Conservation (phyloP, 2,113 vertebrate genomes). For the Pantherophis guttatus region DNA sequence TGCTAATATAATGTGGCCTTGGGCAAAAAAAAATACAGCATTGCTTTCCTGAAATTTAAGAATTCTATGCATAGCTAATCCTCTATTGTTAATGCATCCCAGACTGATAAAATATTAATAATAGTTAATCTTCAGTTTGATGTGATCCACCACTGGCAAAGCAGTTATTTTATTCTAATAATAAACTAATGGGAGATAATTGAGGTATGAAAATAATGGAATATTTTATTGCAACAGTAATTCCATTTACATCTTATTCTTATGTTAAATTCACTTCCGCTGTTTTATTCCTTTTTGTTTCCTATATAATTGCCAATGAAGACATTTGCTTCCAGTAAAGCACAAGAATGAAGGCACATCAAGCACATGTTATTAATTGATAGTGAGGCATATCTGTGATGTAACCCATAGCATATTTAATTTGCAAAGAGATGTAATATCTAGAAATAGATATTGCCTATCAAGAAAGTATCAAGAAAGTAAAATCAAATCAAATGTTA, state of each 20-base stretch:
- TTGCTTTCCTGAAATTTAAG: not conserved
- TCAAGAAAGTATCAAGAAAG: not conserved
- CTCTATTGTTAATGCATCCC: conserved; percentile 28
- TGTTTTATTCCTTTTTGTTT: conserved; percentile 32
- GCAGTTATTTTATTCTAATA: conserved; percentile 41
- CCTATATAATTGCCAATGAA: conserved; percentile 27
- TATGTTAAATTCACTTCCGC: conserved; percentile 18
- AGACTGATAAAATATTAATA: conserved; percentile 40
- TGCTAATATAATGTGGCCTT: not conserved
- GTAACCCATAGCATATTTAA: not conserved
- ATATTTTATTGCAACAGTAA: conserved; percentile 3
- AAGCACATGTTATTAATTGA: conserved; percentile 7
- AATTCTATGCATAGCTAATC: not conserved
- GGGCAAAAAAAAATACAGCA: not conserved
- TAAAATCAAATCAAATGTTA: not conserved
- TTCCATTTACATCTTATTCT: conserved; percentile 40
- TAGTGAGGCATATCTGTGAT: not conserved
- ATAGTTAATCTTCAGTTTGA: conserved; percentile 25
- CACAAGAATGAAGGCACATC: not conserved
- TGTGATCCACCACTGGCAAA: conserved; percentile 12
- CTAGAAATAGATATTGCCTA: not conserved
- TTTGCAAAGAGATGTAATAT: conserved; percentile 1
- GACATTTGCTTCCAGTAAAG: conserved; percentile 6
- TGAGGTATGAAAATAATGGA: conserved; percentile 32
- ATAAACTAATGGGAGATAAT: conserved; percentile 33